A percentile compares a stretch with the other conserved stretches of the same genome.
phyloP scores from a whole-genome alignment of 2,797 vertebrate species.

The Calcarius lapponicus region DNA sequence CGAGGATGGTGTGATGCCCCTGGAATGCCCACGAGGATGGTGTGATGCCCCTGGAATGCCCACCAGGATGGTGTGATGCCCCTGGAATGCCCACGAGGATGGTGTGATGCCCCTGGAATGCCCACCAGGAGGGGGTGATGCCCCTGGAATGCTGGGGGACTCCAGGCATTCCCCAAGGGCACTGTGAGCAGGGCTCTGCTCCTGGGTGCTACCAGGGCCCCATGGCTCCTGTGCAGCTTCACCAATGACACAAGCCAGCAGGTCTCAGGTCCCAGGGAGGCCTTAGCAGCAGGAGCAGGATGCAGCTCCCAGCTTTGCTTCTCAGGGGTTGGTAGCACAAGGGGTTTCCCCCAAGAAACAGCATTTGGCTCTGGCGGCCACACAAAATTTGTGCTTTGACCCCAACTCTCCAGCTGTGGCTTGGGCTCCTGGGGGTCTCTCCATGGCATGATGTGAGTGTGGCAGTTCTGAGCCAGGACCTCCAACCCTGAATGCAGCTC shows the following conservation, averaged over 20 bases:
- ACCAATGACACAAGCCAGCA: background rate
- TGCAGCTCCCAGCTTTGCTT: background rate
- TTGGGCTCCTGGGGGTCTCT: background rate
- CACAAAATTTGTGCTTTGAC: background rate
- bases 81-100: rapidly evolving
- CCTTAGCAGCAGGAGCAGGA: background rate
- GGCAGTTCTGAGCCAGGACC: background rate
- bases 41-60: rapidly evolving
- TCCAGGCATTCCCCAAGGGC: background rate
- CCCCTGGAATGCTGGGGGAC: rapidly evolving
- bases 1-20: rapidly evolving
- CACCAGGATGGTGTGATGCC: no score
- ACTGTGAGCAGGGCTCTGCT: rapidly evolving
- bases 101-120: rapidly evolving
- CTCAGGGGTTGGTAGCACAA: rapidly evolving
- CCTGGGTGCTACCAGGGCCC: background rate
- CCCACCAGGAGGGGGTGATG: rapidly evolving
- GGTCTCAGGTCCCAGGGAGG: background rate
- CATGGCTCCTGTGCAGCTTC: rapidly evolving
- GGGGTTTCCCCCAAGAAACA: background rate
- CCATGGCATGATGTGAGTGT: rapidly evolving
- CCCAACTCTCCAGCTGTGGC: rapidly evolving
- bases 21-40: rapidly evolving
- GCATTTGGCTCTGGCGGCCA: rapidly evolving
- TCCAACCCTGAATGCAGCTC: rapidly evolving